Base-by-base conservation (phyloP, 2,888 invertebrate genomes). In the Rhorus exstirpatorius region DNA sequence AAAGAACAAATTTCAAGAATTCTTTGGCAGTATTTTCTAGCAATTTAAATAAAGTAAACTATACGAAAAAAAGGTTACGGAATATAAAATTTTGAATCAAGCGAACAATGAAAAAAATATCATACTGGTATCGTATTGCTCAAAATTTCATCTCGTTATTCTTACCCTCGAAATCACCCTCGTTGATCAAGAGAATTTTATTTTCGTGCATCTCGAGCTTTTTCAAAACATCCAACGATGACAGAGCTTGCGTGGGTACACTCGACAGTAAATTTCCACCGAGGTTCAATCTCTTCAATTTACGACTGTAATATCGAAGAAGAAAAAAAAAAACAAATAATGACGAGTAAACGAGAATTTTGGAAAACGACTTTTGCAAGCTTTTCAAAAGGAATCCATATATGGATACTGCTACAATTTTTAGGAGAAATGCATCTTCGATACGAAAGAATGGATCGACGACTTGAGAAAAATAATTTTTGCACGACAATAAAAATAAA, bases 201-300 rank as follows among this genome's bases (percentile, higher is more conserved):
- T 98, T 98, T 91, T 97, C 97, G 90, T 97, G 97, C 94, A 98
- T 95, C 93, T 98, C 98, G 63, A 98, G 94, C 90, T 97, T 98
- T 92, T 96, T 97, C 86, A 98, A 93, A 87, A 96, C 97, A 89
- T 96, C 96, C 85, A 98, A 94, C 79, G 96, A 95, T 0, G 96
- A 95, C n/a, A 98, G 95, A 0, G 98, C 96, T 89, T 96, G 95
- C 88, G 97, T 97, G 12, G 98, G 98, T 61, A 98, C 95, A 10
- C 94, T 94, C 41, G 95, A 95, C 89, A 98, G 93, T 83, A 96
- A 96, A 92, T 98, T 98, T 75, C 97, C 97, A 35, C 98, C 98
- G 84, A 98, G 94, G 93, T 98, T 98, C 82, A 98, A 93, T 79
- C 97, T 94, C 88, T 97, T 97, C 82, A 98, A 93, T 93, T 97